Evolutionary conservation across 2,888 invertebrate species (phyloP).

Genomic region (Elegia similella): DNA sequence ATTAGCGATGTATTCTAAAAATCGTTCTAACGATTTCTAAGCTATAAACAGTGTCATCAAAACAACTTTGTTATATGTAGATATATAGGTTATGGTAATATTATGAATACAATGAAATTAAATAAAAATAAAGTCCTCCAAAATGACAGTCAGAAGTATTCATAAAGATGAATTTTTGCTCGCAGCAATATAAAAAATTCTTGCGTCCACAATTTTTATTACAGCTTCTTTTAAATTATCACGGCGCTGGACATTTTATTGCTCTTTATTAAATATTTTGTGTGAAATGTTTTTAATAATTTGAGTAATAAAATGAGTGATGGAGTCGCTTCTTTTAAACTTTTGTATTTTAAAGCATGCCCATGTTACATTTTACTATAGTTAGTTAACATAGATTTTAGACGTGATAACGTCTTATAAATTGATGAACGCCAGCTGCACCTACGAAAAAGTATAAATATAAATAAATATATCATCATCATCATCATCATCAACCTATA

Average conservation of each 20-base stretch:
- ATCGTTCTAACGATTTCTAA: no score
- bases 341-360: background rate
- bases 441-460: no score
- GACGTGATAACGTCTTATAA: no score
- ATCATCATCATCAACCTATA: no score
- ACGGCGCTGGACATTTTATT: conserved; percentile 34
- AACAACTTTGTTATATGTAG: no score
- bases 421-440: no score
- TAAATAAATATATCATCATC: no score
- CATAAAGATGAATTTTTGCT: background rate
- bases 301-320: conserved; percentile 1
- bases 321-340: background rate
- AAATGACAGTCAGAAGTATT: conserved; percentile 2
- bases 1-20: no score
- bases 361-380: no score
- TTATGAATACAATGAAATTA: background rate
- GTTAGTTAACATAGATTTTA: no score
- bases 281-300: conserved; percentile 29
- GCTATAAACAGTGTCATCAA: no score
- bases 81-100: background rate
- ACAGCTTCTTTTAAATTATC: conserved; percentile 25
- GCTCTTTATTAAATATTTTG: conserved; percentile 37
- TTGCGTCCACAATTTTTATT: conserved; percentile 5
- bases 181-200: conserved; percentile 7
- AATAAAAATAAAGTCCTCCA: background rate